Evolutionary conservation across 2,797 vertebrate genomes (phyloP), one percentile per base, ranked within the genome.

Genomic region (Macropus fuliginosus): DNA sequence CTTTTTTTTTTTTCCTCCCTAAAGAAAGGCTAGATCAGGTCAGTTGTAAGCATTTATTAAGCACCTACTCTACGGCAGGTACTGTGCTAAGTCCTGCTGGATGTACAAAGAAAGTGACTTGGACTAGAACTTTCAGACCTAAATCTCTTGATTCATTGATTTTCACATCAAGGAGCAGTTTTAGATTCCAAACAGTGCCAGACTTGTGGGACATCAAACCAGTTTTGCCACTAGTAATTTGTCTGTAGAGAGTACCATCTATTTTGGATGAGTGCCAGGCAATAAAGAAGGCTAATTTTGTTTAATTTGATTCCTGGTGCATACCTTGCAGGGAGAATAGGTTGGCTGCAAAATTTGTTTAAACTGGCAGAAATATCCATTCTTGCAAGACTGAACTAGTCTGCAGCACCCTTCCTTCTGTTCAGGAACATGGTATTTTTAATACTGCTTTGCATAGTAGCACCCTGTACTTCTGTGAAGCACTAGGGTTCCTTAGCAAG

Each of bases 381-480:
- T 0, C 34, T 50, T 11, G 34, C 46, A 18, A 59, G 95, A 50
- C 87, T 92, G 94, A 91, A n/a, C 92, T 87, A n/a, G 28, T 21
- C 50, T 55, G 91, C 90, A 56, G 59, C 90, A 92, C 56, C 34
- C 0, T 56, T 91, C 50, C 66, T 92, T 92, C 56, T 87, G 40
- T 95, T 90, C 34, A 54, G n/a, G 91, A n/a, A 28, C 28, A 0
- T 52, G 34, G 2, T 92, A 16, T 46, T n/a, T 74, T 74, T 55
- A 2, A 74, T 87, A 91, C 55, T 18, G 4, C 56, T 18, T 24
- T 46, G 50, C 34, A 12, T 89, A 13, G 34, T 92, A 56, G 31
- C 40, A 28, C 90, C 52, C 54, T 89, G 91, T 91, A 81, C 93
- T 97, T 96, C 93, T 52, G 54, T 94, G 96, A 95, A 50, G 40